phyloP scores from a whole-genome alignment of 2,113 vertebrate genomes.

The Pica pica region DNA sequence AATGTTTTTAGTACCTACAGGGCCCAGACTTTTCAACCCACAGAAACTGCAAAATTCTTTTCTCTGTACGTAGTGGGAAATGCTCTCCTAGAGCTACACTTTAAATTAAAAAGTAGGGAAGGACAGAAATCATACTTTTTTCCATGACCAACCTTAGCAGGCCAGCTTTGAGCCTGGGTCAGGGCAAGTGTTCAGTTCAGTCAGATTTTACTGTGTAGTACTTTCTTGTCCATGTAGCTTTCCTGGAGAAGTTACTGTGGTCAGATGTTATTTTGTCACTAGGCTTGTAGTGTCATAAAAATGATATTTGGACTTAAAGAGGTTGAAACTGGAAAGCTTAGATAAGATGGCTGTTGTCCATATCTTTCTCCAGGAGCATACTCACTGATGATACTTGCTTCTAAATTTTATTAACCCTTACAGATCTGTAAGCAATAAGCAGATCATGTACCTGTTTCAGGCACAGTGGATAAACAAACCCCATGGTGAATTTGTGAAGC shows the following conservation, averaged over 20 bases:
- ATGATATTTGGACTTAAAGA: slow-evolving; percentile 44
- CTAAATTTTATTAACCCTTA: slow-evolving; percentile 40
- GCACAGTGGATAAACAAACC: background rate
- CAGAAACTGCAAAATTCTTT: background rate
- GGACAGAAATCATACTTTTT: background rate
- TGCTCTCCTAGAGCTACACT: background rate
- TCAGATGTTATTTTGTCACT: slow-evolving; percentile 22
- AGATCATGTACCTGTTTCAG: background rate
- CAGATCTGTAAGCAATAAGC: slow-evolving; percentile 60
- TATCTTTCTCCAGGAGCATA: background rate
- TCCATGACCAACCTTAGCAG: slow-evolving; percentile 7
- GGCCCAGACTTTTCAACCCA: background rate
- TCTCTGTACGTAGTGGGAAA: background rate
- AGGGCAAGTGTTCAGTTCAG: background rate
- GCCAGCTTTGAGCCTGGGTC: background rate
- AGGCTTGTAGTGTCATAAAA: slow-evolving; percentile 48
- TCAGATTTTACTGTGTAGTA: background rate
- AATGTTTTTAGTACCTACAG: background rate
- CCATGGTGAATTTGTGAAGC: background rate
- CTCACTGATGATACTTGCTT: background rate
- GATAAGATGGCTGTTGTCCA: background rate
- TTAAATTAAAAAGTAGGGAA: background rate
- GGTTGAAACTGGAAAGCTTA: slow-evolving; percentile 11
- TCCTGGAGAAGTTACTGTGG: slow-evolving; percentile 26
- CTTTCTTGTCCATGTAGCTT: slow-evolving; percentile 12